Base-by-base conservation (phyloP, 2,113 vertebrate species). In the Empidonax traillii region DNA sequence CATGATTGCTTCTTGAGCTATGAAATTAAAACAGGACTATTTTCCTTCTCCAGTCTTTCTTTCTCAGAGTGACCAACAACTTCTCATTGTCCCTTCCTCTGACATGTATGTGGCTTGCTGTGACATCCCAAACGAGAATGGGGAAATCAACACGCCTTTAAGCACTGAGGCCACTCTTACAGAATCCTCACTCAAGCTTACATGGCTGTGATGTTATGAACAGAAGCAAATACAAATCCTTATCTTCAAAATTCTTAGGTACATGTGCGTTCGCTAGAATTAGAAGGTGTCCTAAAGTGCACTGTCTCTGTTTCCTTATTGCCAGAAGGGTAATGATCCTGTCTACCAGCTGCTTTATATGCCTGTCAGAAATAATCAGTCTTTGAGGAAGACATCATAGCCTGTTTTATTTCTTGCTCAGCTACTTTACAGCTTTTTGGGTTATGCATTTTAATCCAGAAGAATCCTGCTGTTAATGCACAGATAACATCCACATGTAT, bases 301-400 rank as follows among this genome's bases (percentile, higher is more conserved):
- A 53, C 10, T 35, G 62, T 31, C 53, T 88, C 46, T 74, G 33
- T 74, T 97, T 96, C 94, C 95, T 94, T 97, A 94, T 95, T 96
- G 85, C 14, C 72, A 88, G 72, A 85, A 85, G 17, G 23, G 21
- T 24, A 94, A 94, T 55, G 46, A 82, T 27, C 51, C 71, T 86
- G 79, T 27, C 90, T 90, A 86, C 85, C 96, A 96, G 56, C 85
- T 97, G 96, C 62, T 96, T 88, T 95, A 74, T 88, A 66, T 12
- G 21, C 37, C 53, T 74, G 47, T 73, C 13, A 44, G 81, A 82
- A 89, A 75, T 43, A 79, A 82, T 43, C 47, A 51, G 5, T 76
- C 66, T 76, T 47, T 56, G 22, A 88, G 67, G 33, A 13, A 69
- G 72, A 75, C 33, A 68, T 30, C 39, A 43, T 28, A 59, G 41